These are phyloP conservation scores for Leptinotarsa peninsularis DNA, from an alignment of 2,888 invertebrate species.

Conservation along the genomic window DNA sequence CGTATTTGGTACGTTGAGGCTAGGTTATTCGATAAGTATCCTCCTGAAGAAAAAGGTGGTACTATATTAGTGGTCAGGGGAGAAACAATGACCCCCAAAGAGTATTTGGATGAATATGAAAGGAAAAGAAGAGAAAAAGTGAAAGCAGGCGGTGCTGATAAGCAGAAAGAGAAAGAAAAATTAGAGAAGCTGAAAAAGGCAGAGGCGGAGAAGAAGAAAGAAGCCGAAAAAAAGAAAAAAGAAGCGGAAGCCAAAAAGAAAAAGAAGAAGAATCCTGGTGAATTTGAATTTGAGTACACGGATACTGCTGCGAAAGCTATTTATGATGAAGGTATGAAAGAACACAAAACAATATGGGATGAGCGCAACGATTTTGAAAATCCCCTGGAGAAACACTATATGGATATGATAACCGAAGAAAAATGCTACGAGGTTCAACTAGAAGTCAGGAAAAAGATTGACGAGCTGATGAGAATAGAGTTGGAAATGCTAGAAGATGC, in stretches of 20 bases:
- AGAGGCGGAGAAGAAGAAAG: slow-evolving; percentile 55
- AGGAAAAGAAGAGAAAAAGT: slow-evolving; percentile 55
- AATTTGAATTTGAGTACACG: slow-evolving; percentile 53
- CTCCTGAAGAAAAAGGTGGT: slow-evolving; percentile 80
- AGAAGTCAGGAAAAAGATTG: slow-evolving; percentile 77
- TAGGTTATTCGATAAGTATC: slow-evolving; percentile 78
- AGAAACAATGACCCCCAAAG: slow-evolving; percentile 72
- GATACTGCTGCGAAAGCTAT: slow-evolving; percentile 62
- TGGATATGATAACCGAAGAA: slow-evolving; percentile 75
- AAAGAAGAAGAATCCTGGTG: slow-evolving; percentile 54
- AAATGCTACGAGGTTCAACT: slow-evolving; percentile 75
- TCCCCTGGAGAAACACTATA: slow-evolving; percentile 72
- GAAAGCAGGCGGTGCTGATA: slow-evolving; percentile 52
- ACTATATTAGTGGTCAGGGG: slow-evolving; percentile 71
- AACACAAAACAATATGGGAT: slow-evolving; percentile 69
- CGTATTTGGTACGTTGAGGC: slow-evolving; percentile 72
- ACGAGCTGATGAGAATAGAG: slow-evolving; percentile 74
- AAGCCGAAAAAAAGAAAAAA: slow-evolving; percentile 66
- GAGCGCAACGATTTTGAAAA: slow-evolving; percentile 68
- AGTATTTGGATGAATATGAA: slow-evolving; percentile 68
- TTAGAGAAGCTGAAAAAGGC: slow-evolving; percentile 51
- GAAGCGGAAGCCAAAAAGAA: slow-evolving; percentile 54
- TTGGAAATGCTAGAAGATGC: slow-evolving; percentile 69
- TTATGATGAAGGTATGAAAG: slow-evolving; percentile 65
- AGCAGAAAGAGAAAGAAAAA: slow-evolving; percentile 48